These are phyloP conservation scores for Dasyprocta punctata DNA, from an alignment of 2,113 vertebrate species.

Conservation along the genomic window DNA sequence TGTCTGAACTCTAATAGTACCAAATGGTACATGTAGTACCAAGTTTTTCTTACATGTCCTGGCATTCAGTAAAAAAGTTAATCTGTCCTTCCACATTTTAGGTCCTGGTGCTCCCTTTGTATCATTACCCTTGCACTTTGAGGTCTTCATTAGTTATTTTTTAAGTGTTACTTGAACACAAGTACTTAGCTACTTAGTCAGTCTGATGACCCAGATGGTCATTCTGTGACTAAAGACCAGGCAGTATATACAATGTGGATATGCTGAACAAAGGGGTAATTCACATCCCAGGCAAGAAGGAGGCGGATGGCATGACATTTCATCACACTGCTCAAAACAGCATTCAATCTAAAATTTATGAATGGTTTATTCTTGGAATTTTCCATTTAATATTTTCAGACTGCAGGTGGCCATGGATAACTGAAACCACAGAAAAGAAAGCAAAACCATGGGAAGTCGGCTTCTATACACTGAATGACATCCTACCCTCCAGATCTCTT, in stretches of 20 bases:
- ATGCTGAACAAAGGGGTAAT: neutral
- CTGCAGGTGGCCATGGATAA: neutral
- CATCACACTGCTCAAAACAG: neutral
- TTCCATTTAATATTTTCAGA: neutral
- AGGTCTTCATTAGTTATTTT: neutral
- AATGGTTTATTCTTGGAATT: neutral
- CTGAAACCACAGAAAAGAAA: neutral
- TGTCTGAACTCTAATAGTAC: too few relatives aligned
- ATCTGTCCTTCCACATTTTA: neutral
- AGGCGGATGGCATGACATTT: neutral
- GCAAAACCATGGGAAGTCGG: neutral
- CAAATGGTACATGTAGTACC: neutral
- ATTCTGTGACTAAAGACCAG: neutral
- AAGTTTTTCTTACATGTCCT: too few relatives aligned
- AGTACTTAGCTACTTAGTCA: neutral
- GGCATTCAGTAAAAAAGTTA: neutral
- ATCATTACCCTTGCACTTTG: neutral
- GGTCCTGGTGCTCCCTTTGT: neutral
- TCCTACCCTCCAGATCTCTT: neutral
- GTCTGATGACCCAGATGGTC: neutral
- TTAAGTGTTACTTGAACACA: neutral
- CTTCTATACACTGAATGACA: neutral
- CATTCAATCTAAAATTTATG: neutral
- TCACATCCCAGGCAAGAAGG: neutral
- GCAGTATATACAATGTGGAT: neutral